Evolutionary conservation across 2,888 invertebrate genomes (phyloP).

Genomic region (Heliconius aoede): DNA sequence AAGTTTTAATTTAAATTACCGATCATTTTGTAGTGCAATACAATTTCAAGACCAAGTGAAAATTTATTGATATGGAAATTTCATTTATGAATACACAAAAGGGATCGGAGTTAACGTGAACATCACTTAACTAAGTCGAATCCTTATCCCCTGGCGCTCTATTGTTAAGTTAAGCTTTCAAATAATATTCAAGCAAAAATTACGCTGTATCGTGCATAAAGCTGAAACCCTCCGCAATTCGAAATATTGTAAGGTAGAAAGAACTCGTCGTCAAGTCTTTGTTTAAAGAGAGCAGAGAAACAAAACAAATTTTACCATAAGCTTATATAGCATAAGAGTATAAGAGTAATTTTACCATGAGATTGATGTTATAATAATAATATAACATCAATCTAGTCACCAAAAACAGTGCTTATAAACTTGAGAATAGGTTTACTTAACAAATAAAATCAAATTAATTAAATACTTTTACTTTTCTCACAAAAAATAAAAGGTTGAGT

Average conservation of each 20-base stretch:
- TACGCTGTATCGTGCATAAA: too few relatives aligned
- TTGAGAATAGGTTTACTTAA: not conserved
- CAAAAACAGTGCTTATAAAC: not conserved
- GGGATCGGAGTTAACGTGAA: conserved; percentile 20
- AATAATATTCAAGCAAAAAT: not conserved
- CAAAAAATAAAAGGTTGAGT: not conserved
- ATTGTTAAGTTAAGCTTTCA: conserved; percentile 22
- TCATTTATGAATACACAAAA: conserved; percentile 9
- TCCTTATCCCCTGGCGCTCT: conserved; percentile 22
- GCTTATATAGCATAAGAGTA: too few relatives aligned
- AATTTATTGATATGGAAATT: conserved; percentile 3
- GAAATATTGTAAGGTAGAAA: too few relatives aligned
- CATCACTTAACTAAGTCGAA: conserved; percentile 23
- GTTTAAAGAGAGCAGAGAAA: too few relatives aligned
- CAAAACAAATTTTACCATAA: too few relatives aligned
- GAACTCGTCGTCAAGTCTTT: too few relatives aligned
- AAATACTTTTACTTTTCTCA: not conserved
- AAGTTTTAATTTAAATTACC: conserved; percentile 5
- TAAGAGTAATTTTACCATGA: too few relatives aligned
- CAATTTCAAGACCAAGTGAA: not conserved
- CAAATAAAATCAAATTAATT: not conserved
- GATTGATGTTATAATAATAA: too few relatives aligned
- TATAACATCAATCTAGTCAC: too few relatives aligned
- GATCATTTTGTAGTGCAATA: not conserved
- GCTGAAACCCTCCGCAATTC: too few relatives aligned